Percentiles rank a stretch among this genome's conserved stretches.
phyloP scores from a whole-genome alignment of 2,113 vertebrate genomes.

The Mormyrus iriodes region DNA sequence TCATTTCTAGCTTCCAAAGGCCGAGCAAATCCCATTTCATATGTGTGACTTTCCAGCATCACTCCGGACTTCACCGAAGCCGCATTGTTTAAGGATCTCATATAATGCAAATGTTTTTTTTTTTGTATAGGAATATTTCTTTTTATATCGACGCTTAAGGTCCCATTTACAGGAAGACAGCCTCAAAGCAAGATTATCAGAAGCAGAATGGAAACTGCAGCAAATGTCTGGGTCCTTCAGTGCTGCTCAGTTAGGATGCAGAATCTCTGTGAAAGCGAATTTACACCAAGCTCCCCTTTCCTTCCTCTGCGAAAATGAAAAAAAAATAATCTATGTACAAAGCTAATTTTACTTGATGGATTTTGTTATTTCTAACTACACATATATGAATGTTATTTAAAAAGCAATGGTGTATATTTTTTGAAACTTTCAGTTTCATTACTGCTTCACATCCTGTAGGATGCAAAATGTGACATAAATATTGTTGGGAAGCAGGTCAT shows the following conservation, averaged over 20 bases:
- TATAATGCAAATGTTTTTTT: conserved; percentile 49
- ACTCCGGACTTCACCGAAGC: conserved; percentile 61
- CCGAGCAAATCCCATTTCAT: conserved; percentile 67
- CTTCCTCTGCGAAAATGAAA: conserved; percentile 44
- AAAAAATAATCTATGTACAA: neutral
- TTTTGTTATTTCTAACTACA: neutral
- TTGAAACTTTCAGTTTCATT: neutral
- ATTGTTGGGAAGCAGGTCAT: neutral
- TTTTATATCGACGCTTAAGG: conserved; percentile 67
- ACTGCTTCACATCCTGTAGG: neutral
- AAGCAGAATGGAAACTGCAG: neutral
- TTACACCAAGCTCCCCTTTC: conserved; percentile 62
- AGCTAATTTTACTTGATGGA: neutral
- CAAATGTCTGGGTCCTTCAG: conserved; percentile 34
- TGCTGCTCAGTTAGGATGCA: conserved; percentile 51
- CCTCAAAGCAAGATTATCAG: conserved; percentile 46
- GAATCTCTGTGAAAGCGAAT: conserved; percentile 59
- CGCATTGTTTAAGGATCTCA: conserved; percentile 59
- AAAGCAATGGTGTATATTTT: neutral
- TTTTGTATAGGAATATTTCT: conserved; percentile 53
- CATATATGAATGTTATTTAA: neutral
- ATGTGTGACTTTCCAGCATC: conserved; percentile 58
- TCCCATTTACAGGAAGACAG: conserved; percentile 60
- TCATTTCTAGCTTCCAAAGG: conserved; percentile 65
- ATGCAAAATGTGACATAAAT: neutral